Base-by-base conservation (phyloP, 2,888 invertebrate species). In the Ectobius pallidus region DNA sequence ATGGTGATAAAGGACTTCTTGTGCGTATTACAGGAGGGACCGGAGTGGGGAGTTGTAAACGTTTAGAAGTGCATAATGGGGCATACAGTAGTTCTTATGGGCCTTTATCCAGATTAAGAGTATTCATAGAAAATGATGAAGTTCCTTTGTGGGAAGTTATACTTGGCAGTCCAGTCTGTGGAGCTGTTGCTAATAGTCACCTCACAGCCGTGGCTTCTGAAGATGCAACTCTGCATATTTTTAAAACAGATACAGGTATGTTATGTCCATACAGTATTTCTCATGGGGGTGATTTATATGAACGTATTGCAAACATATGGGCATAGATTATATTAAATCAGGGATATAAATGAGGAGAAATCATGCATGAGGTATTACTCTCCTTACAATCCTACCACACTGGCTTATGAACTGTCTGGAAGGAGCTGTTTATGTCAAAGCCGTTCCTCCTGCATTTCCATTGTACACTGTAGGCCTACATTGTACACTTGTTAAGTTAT, bases 211-310 rank as follows among this genome's bases (percentile, higher is more conserved):
- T 87, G 67, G 85, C 89, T 76, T 91, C 92, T 82, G 88, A 88
- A 75, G 92, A 93, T 84, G 85, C 87, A 61, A 86, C 89, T 61
- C 84, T 93, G 77, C 90, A 91, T 81, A 85, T 88, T 42, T 89
- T 91, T 81, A 82, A 85, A 42, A 85, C 89, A 16, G 81, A 80
- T 69, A 83, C 83, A 7, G 85, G 87, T 1, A 81, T 44, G 52
- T 6, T 30, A 52, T 52, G 7, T 22, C 18, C 25, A 3, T 52
- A 49, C 9, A 25, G 25, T 52, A 25, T 25, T 52, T 52, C n/a
- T n/a, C n/a, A n/a, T n/a, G n/a, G n/a, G n/a, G n/a, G n/a, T n/a
- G n/a, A 18, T 34, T 30, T 16, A 18, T 32, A 1, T 32, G 25
- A 7, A 11, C 74, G n/a, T n/a, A n/a, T n/a, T n/a, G n/a, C n/a